phyloP scores from a whole-genome alignment of 2,797 vertebrate genomes.

The Crotalus adamanteus region DNA sequence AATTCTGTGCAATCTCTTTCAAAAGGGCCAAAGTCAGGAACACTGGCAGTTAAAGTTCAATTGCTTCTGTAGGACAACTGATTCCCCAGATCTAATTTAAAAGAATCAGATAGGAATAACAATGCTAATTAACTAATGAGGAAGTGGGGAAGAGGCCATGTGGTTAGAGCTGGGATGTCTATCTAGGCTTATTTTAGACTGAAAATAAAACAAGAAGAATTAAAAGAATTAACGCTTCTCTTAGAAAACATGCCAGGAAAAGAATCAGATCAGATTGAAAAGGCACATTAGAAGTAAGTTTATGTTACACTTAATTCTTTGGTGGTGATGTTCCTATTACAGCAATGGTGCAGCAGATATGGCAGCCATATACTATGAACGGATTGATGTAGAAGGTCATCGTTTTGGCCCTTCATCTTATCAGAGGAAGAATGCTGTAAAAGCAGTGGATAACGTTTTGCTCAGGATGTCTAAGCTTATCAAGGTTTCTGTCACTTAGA shows the following conservation, averaged over 20 bases:
- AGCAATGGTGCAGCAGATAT: conserved; percentile 77
- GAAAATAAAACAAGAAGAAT: not conserved
- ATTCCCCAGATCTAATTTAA: not conserved
- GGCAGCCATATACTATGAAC: conserved; percentile 90
- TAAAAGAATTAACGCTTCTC: not conserved
- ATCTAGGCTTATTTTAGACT: not conserved
- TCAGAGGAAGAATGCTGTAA: conserved; percentile 77
- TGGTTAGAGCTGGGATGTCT: not conserved
- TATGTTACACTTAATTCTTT: not conserved
- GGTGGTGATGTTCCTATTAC: not conserved
- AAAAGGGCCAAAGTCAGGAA: not conserved
- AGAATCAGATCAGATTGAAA: not conserved
- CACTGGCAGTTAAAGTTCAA: not conserved
- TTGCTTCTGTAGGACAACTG: not conserved
- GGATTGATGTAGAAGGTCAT: conserved; percentile 90
- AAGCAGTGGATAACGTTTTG: conserved; percentile 78
- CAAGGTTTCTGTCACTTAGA: conserved; percentile 69
- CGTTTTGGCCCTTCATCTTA: conserved; percentile 85
- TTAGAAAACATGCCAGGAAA: not conserved
- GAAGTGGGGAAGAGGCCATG: not conserved
- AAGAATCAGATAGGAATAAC: not conserved
- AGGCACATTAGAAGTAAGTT: not conserved
- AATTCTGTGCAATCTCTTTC: not conserved
- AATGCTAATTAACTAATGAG: not conserved
- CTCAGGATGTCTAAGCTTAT: conserved; percentile 80